phyloP scores from a whole-genome alignment of 2,888 invertebrate genomes.

The Agriopis aurantiaria region DNA sequence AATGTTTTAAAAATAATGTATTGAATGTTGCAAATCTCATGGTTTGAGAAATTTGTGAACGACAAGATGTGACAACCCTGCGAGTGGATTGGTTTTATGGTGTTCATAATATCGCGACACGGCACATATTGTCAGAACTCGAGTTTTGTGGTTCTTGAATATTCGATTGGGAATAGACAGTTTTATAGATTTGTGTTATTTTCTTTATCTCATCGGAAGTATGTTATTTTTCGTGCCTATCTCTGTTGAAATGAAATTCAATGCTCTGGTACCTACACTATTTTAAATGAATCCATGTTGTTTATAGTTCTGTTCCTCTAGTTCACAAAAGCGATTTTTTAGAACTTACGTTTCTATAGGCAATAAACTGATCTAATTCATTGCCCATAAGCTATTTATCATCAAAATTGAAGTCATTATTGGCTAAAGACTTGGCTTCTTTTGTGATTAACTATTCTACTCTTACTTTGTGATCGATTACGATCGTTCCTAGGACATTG shows the following conservation, averaged over 20 bases:
- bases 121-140: constrained; percentile 42
- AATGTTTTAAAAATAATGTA: not conserved
- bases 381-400: constrained; percentile 15
- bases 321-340: not conserved
- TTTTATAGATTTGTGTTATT: constrained; percentile 31
- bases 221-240: constrained; percentile 9
- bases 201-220: constrained; percentile 25
- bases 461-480: constrained; percentile 44
- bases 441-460: constrained; percentile 36
- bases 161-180: constrained; percentile 33
- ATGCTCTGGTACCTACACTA: not conserved
- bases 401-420: constrained; percentile 31
- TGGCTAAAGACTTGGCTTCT: constrained; percentile 26
- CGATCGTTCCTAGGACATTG: constrained; percentile 42
- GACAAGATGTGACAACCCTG: constrained; percentile 21
- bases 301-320: not conserved
- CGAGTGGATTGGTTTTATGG: constrained; percentile 38
- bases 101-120: constrained; percentile 47
- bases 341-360: not conserved
- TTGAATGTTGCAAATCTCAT: not conserved
- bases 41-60: not conserved
- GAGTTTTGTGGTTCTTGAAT: constrained; percentile 39
- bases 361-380: constrained; percentile 23
- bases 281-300: constrained; percentile 10
- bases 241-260: constrained; percentile 8